phyloP scores from a whole-genome alignment of 2,888 invertebrate species.

The Diarsia mendica region DNA sequence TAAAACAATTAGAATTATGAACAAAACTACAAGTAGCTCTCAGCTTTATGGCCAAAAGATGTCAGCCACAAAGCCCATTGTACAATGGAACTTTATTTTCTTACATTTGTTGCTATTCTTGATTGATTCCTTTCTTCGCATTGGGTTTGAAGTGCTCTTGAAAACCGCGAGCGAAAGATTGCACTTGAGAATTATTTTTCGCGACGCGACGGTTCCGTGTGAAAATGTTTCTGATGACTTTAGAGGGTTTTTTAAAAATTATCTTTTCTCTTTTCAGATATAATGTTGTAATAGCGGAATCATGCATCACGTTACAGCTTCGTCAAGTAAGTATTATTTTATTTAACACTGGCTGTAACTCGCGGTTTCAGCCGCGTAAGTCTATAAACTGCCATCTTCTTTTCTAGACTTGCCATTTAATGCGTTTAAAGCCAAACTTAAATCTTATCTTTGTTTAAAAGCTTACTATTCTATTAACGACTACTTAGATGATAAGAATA shows the following conservation, averaged over 20 bases:
- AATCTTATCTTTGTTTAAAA: no score
- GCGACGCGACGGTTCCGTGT: constrained; percentile 72
- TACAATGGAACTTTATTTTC: constrained; percentile 84
- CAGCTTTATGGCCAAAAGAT: constrained; percentile 85
- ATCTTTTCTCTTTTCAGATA: constrained; percentile 67
- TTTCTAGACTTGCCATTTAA: no score
- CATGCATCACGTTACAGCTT: constrained; percentile 78
- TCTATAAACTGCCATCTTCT: no score
- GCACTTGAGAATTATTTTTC: constrained; percentile 72
- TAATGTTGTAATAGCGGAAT: constrained; percentile 61
- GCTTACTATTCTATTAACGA: no score
- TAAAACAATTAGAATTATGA: constrained; percentile 86
- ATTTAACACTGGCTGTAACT: neutral
- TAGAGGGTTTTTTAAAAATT: constrained; percentile 1
- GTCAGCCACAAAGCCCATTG: constrained; percentile 74
- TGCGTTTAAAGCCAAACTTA: no score
- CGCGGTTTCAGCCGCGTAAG: no score
- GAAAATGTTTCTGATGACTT: constrained; percentile 61
- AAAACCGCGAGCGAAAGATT: constrained; percentile 70
- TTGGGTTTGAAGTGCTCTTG: constrained; percentile 75
- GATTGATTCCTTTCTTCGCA: constrained; percentile 78
- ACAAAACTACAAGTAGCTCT: constrained; percentile 80
- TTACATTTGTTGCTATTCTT: constrained; percentile 87
- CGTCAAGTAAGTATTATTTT: constrained; percentile 77
- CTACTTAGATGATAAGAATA: no score